Percentiles rank a stretch among this genome's conserved stretches.
Conservation (phyloP, 2,113 vertebrate species). For the Gymnarchus niloticus region DNA sequence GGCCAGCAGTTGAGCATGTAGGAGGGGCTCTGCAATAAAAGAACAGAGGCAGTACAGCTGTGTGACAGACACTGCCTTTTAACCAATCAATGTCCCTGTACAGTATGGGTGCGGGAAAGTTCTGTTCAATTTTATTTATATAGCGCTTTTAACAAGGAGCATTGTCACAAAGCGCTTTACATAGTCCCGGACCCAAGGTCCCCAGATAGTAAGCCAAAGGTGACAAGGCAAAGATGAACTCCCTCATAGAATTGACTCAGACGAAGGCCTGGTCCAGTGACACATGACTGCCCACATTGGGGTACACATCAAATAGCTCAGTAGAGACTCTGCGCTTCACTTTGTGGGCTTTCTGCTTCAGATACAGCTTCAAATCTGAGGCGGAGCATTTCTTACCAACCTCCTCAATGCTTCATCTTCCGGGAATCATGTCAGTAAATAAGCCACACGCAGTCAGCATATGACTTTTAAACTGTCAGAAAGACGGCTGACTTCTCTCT, state of each 20-base stretch:
- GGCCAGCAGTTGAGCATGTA: constrained; percentile 37
- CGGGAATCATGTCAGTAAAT: neutral
- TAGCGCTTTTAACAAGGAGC: too few relatives aligned
- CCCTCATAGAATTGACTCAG: too few relatives aligned
- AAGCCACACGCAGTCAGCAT: neutral
- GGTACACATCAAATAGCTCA: neutral
- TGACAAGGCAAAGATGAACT: too few relatives aligned
- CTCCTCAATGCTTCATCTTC: too few relatives aligned
- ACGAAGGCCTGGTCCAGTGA: too few relatives aligned
- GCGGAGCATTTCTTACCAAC: neutral
- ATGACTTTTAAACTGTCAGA: constrained; percentile 5
- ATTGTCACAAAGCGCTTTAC: too few relatives aligned
- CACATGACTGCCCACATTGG: neutral
- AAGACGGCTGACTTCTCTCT: neutral
- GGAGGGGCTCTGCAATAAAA: constrained; percentile 10
- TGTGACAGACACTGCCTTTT: neutral
- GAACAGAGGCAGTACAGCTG: neutral
- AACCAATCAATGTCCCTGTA: too few relatives aligned
- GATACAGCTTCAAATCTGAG: neutral
- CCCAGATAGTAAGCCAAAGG: too few relatives aligned
- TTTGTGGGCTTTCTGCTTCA: neutral
- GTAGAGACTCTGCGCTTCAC: neutral
- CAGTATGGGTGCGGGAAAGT: too few relatives aligned
- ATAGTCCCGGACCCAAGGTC: too few relatives aligned
- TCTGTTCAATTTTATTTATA: too few relatives aligned